Conservation (phyloP, 2,797 vertebrate genomes). For the Anomalospiza imberbis region DNA sequence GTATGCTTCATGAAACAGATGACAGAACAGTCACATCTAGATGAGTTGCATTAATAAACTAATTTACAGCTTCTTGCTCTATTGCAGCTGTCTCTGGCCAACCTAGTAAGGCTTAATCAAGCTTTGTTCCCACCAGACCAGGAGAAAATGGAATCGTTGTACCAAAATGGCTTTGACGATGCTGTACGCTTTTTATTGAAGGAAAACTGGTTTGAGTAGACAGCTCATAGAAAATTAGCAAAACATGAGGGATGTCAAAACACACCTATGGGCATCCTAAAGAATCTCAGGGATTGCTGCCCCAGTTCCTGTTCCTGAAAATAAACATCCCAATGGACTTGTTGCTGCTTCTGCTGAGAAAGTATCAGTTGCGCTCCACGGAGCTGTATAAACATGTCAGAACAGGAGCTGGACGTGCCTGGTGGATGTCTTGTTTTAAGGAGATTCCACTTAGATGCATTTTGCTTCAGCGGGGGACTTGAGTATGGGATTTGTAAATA, state of each 20-base stretch:
- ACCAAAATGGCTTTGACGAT: constrained; percentile 80
- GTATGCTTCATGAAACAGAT: background rate
- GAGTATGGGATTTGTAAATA: background rate
- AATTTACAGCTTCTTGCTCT: constrained; percentile 10
- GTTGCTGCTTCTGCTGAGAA: background rate
- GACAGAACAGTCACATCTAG: background rate
- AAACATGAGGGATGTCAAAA: background rate
- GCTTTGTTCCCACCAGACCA: constrained; percentile 83
- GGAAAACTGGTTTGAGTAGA: constrained; percentile 75
- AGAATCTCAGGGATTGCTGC: background rate
- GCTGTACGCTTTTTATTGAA: constrained; percentile 77
- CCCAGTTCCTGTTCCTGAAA: background rate
- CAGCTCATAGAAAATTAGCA: background rate
- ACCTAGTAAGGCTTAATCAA: constrained; percentile 80
- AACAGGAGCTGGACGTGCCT: background rate
- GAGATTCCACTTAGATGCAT: background rate
- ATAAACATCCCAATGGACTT: background rate
- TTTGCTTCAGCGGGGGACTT: background rate
- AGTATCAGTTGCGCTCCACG: background rate
- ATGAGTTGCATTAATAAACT: background rate
- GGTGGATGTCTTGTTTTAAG: background rate
- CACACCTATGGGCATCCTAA: background rate
- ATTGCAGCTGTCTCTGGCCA: constrained; percentile 79
- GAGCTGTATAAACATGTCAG: background rate
- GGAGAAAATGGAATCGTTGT: constrained; percentile 72